Evolutionary conservation across 2,888 invertebrate genomes (phyloP), one percentile per base, ranked within the genome.

Genomic region (Chrysolina haemoptera): DNA sequence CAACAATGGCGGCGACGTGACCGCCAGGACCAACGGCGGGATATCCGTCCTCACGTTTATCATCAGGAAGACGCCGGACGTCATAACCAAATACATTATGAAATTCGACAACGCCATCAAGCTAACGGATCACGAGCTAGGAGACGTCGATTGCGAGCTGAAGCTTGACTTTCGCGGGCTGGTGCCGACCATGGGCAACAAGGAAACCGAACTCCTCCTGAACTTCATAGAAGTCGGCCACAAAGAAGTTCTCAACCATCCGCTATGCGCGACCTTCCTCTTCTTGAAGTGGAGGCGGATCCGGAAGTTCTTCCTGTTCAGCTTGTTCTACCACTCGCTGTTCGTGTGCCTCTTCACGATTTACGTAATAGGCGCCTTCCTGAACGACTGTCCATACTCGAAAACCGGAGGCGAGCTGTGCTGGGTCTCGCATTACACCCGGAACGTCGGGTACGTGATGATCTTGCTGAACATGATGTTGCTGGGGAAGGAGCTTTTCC

Each of bases 91-190:
- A 74, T 88, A 87, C 72, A 82, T 86, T 6, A 73, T 79, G 46
- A 93, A 94, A 84, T 90, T 96, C 62, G 95, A 95, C 81, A 90
- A 92, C 48, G 93, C 95, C 0, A 93, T 96, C 14, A 92, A 93
- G 79, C 90, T 78, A 9, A 94, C 94, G 82, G 96, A 96, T 82
- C 95, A 96, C 82, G 96, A 96, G 85, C 89, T 96, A 27, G 95
- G 95, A 0, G 96, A 96, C 81, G 94, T 95, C 0, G 96, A 96
- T 84, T 96, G 96, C 82, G 95, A 96, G 85, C 90, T 96, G 1
- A 93, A 92, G 85, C 85, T 94, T 67, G 93, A 94, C 84, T 90
- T 93, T 86, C 86, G 90, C 83, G 87, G 92, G 68, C 86, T 93
- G 79, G 91, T 94, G 78, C 92, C 93, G 67, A 87, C 90, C 78